Evolutionary conservation across 2,888 invertebrate species (phyloP).

Genomic region (Apamea anceps): DNA sequence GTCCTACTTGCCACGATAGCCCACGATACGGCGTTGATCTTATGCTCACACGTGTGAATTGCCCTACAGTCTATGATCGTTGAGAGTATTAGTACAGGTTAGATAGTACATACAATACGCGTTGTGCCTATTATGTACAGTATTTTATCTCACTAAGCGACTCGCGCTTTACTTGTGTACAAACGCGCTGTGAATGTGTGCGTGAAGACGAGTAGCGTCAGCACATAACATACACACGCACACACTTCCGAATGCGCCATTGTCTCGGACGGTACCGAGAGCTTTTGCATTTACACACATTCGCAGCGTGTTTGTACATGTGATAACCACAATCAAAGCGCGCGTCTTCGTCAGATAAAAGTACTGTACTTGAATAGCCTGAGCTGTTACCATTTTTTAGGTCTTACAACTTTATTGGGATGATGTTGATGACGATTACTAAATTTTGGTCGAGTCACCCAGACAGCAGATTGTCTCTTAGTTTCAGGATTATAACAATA

Average conservation of each 20-base stretch:
- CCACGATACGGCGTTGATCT: slow-evolving; percentile 1
- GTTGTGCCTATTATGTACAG: background rate
- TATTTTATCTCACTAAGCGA: background rate
- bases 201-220: no score
- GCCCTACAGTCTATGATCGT: background rate
- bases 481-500: no score
- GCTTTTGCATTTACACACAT: background rate
- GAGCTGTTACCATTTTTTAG: background rate
- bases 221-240: no score
- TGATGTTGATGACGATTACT: background rate
- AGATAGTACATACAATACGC: background rate
- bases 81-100: background rate
- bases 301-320: background rate
- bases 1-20: slow-evolving; percentile 11
- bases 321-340: background rate
- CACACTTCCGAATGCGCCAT: background rate
- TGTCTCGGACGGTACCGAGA: background rate
- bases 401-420: background rate
- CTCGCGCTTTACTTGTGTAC: background rate
- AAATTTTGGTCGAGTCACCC: background rate
- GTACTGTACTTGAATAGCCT: background rate
- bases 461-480: no score
- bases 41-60: background rate
- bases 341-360: background rate
- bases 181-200: no score